Base-by-base conservation (phyloP, 1,140 invertebrate species). In the Rhynchophorus ferrugineus region DNA sequence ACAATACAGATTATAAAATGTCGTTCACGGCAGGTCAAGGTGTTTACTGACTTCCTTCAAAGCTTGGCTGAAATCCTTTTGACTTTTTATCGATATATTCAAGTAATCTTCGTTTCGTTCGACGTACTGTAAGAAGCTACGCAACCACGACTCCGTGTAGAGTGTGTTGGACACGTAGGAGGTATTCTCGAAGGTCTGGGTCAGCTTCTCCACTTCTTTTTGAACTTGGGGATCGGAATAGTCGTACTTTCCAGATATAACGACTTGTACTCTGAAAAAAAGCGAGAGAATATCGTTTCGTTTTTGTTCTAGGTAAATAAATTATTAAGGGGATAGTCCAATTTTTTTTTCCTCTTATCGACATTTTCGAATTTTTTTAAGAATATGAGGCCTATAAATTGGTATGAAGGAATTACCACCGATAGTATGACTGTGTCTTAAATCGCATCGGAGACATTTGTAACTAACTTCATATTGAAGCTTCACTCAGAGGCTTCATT, bases 81-180 rank as follows among this genome's bases (percentile, higher is more conserved):
- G 83, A 13, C 77, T 80, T 7, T 82, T 77, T 13, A 92, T 82
- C 2, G 85, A 83, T 1, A 82, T 74, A 59, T 87, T 86, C 3
- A 86, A 67, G 63, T 82, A 85, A 29, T 87, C 85, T 49, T 82
- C 75, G 61, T 87, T 89, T 52, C 81, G 73, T 3, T 80, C 78
- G 0, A 87, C 75, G 63, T 92, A 94, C 22, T 79, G 80, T 0
- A 91, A 70, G 63, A 92, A 96, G 22, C 82, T 84, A 47, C 91
- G 74, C 1, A 96, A 67, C 93, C 93, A 97, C 1, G 89, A 95
- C 69, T 95, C 90, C 0, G 91, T 91, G 63, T 91, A 92, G 0
- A 88, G 65, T 0, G 84, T 80, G 8, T 77, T 78, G 2, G 82
- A 83, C 20, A 94, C 85, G 66, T 86, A 95, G 0, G 80, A 78